Evolutionary conservation across 1,140 invertebrate genomes (phyloP), one percentile per base, ranked within the genome.

Genomic region (Caenorhabditis tropicalis): DNA sequence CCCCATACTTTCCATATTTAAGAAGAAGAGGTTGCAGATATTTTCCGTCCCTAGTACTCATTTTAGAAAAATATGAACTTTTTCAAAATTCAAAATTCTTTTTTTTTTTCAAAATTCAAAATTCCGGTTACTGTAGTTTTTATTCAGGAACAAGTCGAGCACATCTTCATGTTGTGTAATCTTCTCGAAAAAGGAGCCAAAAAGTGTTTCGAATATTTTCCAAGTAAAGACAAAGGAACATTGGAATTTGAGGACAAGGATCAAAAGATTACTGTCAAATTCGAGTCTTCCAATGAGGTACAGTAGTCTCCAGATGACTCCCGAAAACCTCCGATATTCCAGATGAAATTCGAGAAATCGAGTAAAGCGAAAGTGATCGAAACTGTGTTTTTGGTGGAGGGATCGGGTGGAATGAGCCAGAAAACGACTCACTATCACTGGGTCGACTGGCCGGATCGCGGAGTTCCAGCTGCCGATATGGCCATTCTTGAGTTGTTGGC

Each of bases 381-480:
- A 19, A 70, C 60, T 10, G 33, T 70, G 4, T 21, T 70, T 19
- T 19, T 5, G 7, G 60, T 70, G 4, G 60, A 70, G n/a, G 60
- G 60, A 70, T 16, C 60, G 1, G 60, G 60, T 36, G 29, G 60
- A n/a, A 9, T 39, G 3, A n/a, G 12, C 4, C 60, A 49, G 43
- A 74, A 82, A 60, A 39, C 53, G 21, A 60, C 29, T 15, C 85
- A 86, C 19, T 86, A 85, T 53, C 85, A 86, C 21, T 86, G 83
- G 82, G 21, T 81, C 12, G 83, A 86, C 27, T 86, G 85, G 85
- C 85, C 85, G 5, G 85, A 86, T 82, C 65, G 83, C n/a, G 85
- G 85, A 74, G 85, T 86, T n/a, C 85, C 85, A 33, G 19, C 36
- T 19, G 81, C 81, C 24, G 81, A 79, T 48, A 24, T 58, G 31